These are phyloP conservation scores for Cyclargus thomasi DNA, from an alignment of 1,140 invertebrate genomes.

Conservation along the genomic window DNA sequence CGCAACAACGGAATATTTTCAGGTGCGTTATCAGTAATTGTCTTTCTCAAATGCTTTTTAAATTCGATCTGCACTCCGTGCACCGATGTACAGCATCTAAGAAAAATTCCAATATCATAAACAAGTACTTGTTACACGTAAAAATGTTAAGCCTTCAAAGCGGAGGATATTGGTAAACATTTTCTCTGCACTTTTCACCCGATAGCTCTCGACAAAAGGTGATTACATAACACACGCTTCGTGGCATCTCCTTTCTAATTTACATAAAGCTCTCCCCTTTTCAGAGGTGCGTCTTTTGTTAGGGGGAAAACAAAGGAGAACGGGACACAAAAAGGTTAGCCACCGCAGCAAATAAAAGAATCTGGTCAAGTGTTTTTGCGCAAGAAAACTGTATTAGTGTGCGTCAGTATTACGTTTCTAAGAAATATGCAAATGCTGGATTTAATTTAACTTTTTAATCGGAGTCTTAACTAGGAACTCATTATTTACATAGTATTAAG, in stretches of 20 bases:
- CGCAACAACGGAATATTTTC: no score
- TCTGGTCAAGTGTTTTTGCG: conserved; percentile 26
- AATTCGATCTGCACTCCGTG: no score
- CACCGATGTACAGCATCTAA: conserved; percentile 13
- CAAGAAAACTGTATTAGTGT: conserved; percentile 11
- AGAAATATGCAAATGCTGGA: conserved; percentile 5
- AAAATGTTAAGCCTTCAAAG: conserved; percentile 15
- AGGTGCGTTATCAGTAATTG: no score
- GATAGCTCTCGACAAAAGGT: background rate
- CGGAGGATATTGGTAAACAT: background rate
- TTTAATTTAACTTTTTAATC: background rate
- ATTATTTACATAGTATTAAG: no score
- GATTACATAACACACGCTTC: background rate
- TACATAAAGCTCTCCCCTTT: conserved; percentile 60
- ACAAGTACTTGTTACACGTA: conserved; percentile 19
- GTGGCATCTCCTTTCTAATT: conserved; percentile 50
- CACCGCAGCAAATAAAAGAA: conserved; percentile 17
- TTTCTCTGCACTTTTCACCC: background rate
- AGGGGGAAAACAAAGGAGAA: conserved; percentile 54
- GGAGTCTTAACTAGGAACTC: no score
- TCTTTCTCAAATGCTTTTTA: no score
- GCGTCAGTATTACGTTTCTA: background rate
- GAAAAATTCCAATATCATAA: conserved; percentile 30
- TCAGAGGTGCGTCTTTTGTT: conserved; percentile 58
- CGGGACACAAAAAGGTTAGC: conserved; percentile 35